These are phyloP conservation scores for Piezodorus guildinii DNA, from an alignment of 1,140 invertebrate species.

Conservation along the genomic window DNA sequence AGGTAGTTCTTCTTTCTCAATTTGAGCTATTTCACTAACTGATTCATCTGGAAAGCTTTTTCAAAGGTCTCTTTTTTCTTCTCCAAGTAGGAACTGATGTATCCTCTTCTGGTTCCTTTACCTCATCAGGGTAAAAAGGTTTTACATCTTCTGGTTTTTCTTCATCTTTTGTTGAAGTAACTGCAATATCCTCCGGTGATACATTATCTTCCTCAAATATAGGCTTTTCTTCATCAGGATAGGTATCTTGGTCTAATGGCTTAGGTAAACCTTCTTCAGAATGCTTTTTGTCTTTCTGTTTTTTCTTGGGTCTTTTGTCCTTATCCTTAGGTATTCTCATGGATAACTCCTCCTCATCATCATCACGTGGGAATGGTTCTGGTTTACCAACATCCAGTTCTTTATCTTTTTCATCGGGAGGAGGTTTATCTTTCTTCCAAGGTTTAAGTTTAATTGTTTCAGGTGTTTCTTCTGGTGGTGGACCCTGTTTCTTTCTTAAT, in stretches of 20 bases:
- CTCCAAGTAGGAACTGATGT: constrained; percentile 20
- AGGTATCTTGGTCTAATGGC: background rate
- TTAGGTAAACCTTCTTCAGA: background rate
- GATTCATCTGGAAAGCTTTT: constrained; percentile 25
- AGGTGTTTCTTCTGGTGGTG: constrained; percentile 29
- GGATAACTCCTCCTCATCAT: constrained; percentile 29
- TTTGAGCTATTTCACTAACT: constrained; percentile 29
- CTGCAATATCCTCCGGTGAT: background rate
- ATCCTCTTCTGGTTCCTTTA: background rate
- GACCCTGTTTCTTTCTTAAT: constrained; percentile 37
- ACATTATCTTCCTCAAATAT: background rate
- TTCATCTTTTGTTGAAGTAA: background rate
- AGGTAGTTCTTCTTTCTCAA: constrained; percentile 34
- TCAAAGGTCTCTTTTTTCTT: constrained; percentile 14
- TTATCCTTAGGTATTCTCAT: constrained; percentile 8
- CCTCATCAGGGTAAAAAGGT: background rate
- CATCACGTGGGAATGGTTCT: constrained; percentile 34
- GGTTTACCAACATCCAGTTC: constrained; percentile 18
- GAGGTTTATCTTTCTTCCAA: constrained; percentile 26
- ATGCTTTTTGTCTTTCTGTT: constrained; percentile 7
- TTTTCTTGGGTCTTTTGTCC: constrained; percentile 17
- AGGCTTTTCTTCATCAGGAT: background rate
- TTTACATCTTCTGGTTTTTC: background rate
- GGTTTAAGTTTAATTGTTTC: constrained; percentile 30
- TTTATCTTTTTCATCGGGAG: constrained; percentile 26